Evolutionary conservation across 1,140 invertebrate genomes (phyloP).

Genomic region (Brachionus angularis): DNA sequence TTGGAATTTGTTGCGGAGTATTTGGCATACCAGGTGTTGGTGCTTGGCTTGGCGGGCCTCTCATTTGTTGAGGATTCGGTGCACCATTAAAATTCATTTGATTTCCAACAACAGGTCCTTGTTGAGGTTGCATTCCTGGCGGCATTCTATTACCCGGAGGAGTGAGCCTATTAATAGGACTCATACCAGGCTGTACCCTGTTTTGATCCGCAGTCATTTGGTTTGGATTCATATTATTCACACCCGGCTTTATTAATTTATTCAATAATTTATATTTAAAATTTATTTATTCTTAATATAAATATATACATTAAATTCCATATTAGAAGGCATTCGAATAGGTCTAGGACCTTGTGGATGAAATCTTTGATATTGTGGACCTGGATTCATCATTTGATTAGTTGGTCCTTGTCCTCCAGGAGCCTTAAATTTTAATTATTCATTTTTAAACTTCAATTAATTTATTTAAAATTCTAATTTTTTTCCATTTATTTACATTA

Average conservation of each 20-base stretch:
- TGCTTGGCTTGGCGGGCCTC: constrained; percentile 14
- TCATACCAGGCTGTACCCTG: constrained; percentile 31
- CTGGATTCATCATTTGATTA: constrained; percentile 25
- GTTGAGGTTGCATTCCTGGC: constrained; percentile 26
- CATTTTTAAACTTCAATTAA: not conserved
- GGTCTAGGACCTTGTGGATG: not conserved
- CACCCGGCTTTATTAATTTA: not conserved
- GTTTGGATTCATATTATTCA: constrained; percentile 3
- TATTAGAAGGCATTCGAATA: constrained; percentile 16
- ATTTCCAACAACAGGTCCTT: not conserved
- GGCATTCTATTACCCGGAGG: constrained; percentile 40
- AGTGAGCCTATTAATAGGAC: constrained; percentile 24
- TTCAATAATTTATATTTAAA: not conserved
- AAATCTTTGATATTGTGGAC: constrained; percentile 30
- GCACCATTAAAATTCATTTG: constrained; percentile 35
- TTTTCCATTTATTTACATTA: not conserved
- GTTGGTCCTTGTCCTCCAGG: not conserved
- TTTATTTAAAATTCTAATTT: not conserved
- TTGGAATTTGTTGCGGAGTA: not conserved
- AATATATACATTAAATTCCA: constrained; percentile 31
- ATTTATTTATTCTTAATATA: not conserved
- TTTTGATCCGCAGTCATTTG: constrained; percentile 14
- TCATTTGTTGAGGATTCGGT: not conserved
- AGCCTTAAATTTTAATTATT: not conserved
- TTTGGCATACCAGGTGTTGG: constrained; percentile 29